Base-by-base conservation (phyloP, 1,140 invertebrate species). In the Dendroctonus valens region DNA sequence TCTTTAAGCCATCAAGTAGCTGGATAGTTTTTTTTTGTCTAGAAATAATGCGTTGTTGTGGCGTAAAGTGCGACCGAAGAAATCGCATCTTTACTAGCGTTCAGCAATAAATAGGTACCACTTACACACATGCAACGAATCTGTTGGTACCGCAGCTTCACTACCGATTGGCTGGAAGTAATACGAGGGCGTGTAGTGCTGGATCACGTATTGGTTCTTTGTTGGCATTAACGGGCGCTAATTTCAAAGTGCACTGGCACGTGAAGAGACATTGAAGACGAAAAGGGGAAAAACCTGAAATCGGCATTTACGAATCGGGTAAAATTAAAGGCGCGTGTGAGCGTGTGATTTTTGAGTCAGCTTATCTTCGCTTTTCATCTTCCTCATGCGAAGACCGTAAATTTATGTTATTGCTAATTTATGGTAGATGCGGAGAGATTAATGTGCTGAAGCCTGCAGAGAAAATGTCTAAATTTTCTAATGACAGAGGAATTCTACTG, bases 1-100 rank as follows among this genome's bases (percentile, higher is more conserved):
- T 52, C 65, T 58, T 54, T 68, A 67, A 71, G 70, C 70, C 65
- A 67, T 62, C 67, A 71, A 72, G 69, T 67, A 71, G 69, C 69
- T 66, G n/a, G 44, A 52, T 46, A 2, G 8, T 8, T 12, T 9
- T 12, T 46, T 46, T 46, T 9, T 46, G n/a, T 9, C 8, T 46
- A 4, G n/a, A 46, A 9, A 46, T 9, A 46, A 46, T 46, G n/a
- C 42, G 26, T 26, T 26, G 26, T 26, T 26, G 26, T 26, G 26
- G 26, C 26, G 26, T 26, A 26, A 26, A 26, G 26, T 26, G 26
- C 26, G 26, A 26, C 26, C 26, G 26, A 26, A 26, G 26, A 26
- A 26, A 26, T 26, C 26, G 26, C 26, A 26, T 26, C 26, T 26
- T 26, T 26, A 26, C 42, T 46, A 46, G 8, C 42, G 8, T 46